phyloP scores from a whole-genome alignment of 2,888 invertebrate genomes.

The Copidosoma aretas region DNA sequence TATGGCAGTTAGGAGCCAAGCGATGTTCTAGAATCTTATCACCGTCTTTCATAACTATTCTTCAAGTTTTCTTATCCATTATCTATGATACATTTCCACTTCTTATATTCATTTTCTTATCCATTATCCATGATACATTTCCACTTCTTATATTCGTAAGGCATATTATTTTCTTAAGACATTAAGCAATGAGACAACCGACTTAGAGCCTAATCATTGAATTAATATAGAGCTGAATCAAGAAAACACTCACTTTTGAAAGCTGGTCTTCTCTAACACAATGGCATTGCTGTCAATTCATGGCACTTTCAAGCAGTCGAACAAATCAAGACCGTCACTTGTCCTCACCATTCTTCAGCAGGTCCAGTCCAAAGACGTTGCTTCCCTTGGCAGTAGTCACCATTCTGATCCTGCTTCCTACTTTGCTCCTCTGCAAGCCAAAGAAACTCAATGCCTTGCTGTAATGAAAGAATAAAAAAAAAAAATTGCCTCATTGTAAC shows the following conservation, averaged over 20 bases:
- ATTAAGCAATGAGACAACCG: no score
- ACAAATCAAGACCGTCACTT: slow-evolving; percentile 14
- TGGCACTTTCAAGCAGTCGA: slow-evolving; percentile 7
- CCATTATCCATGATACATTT: no score
- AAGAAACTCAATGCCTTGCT: slow-evolving; percentile 22
- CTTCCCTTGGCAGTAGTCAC: slow-evolving; percentile 14
- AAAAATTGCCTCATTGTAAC: slow-evolving; percentile 5
- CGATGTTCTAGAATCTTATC: no score
- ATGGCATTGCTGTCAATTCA: slow-evolving; percentile 20
- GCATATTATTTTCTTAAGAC: not conserved
- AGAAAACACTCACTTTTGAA: slow-evolving; percentile 17
- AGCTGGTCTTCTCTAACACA: slow-evolving; percentile 9
- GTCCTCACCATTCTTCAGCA: slow-evolving; percentile 11
- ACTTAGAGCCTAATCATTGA: not conserved
- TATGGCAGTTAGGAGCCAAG: no score
- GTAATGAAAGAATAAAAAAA: slow-evolving; percentile 24
- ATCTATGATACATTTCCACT: no score
- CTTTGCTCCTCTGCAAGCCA: slow-evolving; percentile 18
- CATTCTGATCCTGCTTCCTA: slow-evolving; percentile 20
- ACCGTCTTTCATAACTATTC: no score
- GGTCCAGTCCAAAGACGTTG: slow-evolving; percentile 3
- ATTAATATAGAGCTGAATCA: not conserved
- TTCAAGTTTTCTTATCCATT: no score
- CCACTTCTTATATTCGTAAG: not conserved
- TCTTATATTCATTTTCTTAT: no score